Evolutionary conservation across 2,113 vertebrate genomes (phyloP), one percentile per base, ranked within the genome.

Genomic region (Embiotoca jacksoni): DNA sequence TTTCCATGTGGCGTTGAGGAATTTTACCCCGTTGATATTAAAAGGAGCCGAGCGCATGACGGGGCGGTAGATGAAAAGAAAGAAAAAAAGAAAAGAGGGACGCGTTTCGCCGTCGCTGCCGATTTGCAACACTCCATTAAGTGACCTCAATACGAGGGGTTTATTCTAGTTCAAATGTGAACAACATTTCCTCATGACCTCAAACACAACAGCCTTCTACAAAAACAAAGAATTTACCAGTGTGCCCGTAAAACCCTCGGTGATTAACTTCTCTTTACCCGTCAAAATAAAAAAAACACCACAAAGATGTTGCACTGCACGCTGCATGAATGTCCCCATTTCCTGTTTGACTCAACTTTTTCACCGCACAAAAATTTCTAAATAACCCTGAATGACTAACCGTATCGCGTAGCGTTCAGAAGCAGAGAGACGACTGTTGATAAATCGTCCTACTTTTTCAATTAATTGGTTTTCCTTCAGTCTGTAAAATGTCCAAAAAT

Each of bases 1-100:
- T 78, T 54, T 83, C 52, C 61, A 61, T 46, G 64, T 36, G 68
- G 49, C 54, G 47, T 3, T 59, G 14, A 72, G 65, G 52, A 74
- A 71, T 72, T 83, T 53, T 31, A 62, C 35, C 33, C 36, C 53
- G 23, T n/a, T 72, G 44, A 80, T 35, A 23, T 80, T 80, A 50
- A 58, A 77, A 39, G 14, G 49, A 23, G 47, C 3, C 1, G 31
- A 23, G 52, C 57, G 75, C 32, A 61, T 71, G 47, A 15, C 16
- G 23, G 23, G 23, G 23, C 23, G 23, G 23, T 23, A 23, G 23
- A 23, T 23, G 23, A 23, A 23, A 23, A 23, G 1, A 23, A 23
- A 23, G 1, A 23, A 23, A 23, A 23, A 23, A 23, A 23, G 23
- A 23, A 23, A 23, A 57, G n/a, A 31, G 23, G 1, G n/a, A 71